A percentile compares a stretch with the other conserved stretches of the same genome.
phyloP scores from a whole-genome alignment of 92 coral and sea anemone species.

The Epizoanthus ramosus region DNA sequence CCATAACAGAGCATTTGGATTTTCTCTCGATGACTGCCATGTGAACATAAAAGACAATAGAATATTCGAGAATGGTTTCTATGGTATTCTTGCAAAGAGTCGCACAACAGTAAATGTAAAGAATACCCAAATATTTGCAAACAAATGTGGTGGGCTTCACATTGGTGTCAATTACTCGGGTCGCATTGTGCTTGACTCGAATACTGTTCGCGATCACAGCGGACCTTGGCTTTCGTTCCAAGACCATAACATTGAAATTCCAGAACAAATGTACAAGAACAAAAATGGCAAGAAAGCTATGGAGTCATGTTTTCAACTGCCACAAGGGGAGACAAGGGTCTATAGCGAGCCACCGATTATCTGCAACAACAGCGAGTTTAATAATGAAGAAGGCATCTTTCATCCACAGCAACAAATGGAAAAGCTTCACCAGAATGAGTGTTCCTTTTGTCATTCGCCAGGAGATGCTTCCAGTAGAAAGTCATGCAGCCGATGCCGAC shows the following conservation, averaged over 20 bases:
- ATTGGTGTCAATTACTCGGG: constrained; percentile 61
- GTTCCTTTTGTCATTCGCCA: constrained; percentile 61
- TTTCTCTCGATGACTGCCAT: constrained; percentile 48
- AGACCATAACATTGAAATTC: not conserved
- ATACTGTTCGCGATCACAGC: constrained; percentile 64
- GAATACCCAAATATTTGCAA: constrained; percentile 60
- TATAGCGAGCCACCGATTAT: constrained; percentile 53
- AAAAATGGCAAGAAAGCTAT: too few relatives aligned
- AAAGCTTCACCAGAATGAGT: constrained; percentile 28
- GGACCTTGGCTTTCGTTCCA: constrained; percentile 63
- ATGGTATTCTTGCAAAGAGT: constrained; percentile 56
- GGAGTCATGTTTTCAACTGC: not conserved
- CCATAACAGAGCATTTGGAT: constrained; percentile 71
- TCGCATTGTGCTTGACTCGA: constrained; percentile 55
- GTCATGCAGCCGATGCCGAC: constrained; percentile 57
- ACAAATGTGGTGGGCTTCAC: constrained; percentile 79
- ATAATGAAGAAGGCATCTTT: constrained; percentile 48
- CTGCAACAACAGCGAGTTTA: constrained; percentile 32
- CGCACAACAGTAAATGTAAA: constrained; percentile 49
- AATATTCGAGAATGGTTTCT: constrained; percentile 73
- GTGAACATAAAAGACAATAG: constrained; percentile 32
- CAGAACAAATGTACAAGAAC: not conserved
- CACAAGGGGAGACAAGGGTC: not conserved
- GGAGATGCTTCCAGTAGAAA: constrained; percentile 1
- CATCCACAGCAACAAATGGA: constrained; percentile 54